phyloP scores from a whole-genome alignment of 2,888 invertebrate genomes.

The Schizaphis graminum region DNA sequence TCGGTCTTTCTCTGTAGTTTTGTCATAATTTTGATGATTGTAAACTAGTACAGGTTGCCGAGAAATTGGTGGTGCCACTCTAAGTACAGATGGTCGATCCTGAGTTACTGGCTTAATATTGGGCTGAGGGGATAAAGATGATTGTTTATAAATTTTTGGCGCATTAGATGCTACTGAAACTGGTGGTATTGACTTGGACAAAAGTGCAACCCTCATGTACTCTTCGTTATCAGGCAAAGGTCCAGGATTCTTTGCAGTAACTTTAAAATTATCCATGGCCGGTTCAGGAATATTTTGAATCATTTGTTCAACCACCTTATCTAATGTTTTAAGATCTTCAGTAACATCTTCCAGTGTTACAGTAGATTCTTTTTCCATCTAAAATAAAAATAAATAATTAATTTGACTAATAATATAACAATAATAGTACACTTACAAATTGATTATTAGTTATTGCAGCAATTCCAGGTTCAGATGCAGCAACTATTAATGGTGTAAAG shows the following conservation, averaged over 20 bases:
- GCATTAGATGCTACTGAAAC: constrained; percentile 70
- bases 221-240: constrained; percentile 70
- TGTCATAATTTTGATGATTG: background rate
- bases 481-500: constrained; percentile 74
- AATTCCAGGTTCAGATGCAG: constrained; percentile 66
- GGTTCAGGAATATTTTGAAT: constrained; percentile 74
- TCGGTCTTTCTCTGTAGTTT: constrained; percentile 14
- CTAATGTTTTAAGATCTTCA: constrained; percentile 80
- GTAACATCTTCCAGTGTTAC: constrained; percentile 72
- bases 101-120: constrained; percentile 48
- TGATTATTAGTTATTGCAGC: constrained; percentile 65
- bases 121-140: constrained; percentile 29
- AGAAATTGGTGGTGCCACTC: constrained; percentile 67
- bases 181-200: constrained; percentile 71
- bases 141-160: constrained; percentile 69
- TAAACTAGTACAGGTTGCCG: constrained; percentile 65
- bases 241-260: constrained; percentile 68
- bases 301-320: constrained; percentile 81
- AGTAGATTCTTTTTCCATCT: constrained; percentile 69
- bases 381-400: background rate
- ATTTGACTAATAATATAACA: background rate
- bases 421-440: constrained; percentile 31
- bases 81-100: constrained; percentile 67
- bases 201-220: constrained; percentile 70
- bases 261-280: constrained; percentile 67